Percentiles rank a stretch among this genome's conserved stretches.
phyloP scores from a whole-genome alignment of 2,888 invertebrate genomes.

The Tipula unca region DNA sequence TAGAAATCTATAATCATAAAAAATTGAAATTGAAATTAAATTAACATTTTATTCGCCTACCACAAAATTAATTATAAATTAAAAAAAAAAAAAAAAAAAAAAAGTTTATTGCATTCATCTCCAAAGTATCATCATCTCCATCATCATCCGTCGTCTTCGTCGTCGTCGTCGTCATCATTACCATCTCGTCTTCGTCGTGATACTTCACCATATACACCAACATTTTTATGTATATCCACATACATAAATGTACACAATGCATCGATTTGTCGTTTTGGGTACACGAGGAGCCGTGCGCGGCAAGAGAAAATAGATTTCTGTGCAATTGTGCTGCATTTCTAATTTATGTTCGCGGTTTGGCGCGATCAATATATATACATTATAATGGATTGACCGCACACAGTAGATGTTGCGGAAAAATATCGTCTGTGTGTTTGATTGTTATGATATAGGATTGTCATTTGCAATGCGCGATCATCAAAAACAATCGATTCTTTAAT shows the following conservation, averaged over 20 bases:
- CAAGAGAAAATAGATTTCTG: not conserved
- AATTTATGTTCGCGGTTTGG: not conserved
- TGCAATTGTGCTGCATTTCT: not conserved
- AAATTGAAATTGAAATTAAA: slow-evolving; percentile 8
- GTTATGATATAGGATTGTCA: not conserved
- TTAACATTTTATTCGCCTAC: slow-evolving; percentile 14
- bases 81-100: not conserved
- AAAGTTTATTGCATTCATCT: not conserved
- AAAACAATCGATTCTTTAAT: not conserved
- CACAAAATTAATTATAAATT: slow-evolving; percentile 14
- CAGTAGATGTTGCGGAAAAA: not conserved
- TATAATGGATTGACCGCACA: slow-evolving; percentile 8
- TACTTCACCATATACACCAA: not conserved
- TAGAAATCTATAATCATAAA: slow-evolving; percentile 8
- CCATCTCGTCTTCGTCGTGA: not conserved
- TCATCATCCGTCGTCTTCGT: not conserved
- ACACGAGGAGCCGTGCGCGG: not conserved
- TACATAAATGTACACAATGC: not conserved
- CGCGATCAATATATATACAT: not conserved
- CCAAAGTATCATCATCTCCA: not conserved
- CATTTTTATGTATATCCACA: not conserved
- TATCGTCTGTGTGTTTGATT: not conserved
- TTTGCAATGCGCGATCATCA: not conserved
- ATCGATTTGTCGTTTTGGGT: not conserved
- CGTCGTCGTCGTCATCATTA: not conserved